phyloP scores from a whole-genome alignment of 1,140 invertebrate species.

The Bombus superbus region DNA sequence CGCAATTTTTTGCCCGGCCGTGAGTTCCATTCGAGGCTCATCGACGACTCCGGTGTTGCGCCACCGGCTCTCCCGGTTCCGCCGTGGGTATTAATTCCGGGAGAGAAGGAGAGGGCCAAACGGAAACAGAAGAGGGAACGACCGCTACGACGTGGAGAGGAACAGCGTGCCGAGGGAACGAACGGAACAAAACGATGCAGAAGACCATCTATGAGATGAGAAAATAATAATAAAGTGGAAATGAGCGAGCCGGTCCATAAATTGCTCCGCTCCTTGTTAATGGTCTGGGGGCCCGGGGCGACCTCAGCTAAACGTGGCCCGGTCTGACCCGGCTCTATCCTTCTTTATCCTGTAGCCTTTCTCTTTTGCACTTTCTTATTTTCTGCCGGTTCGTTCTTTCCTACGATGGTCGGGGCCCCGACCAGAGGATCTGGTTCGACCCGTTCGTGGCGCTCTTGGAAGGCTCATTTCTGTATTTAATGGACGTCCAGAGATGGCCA shows the following conservation, averaged over 20 bases:
- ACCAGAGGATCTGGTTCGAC: constrained; percentile 74
- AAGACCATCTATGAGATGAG: constrained; percentile 82
- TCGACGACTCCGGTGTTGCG: constrained; percentile 57
- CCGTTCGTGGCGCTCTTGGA: constrained; percentile 76
- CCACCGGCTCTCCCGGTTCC: constrained; percentile 65
- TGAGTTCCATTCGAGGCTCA: constrained; percentile 60
- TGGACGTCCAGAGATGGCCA: constrained; percentile 80
- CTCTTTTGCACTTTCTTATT: constrained; percentile 36
- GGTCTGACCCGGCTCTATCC: constrained; percentile 77
- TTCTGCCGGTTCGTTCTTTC: constrained; percentile 31
- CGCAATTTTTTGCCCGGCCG: constrained; percentile 65
- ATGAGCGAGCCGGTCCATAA: constrained; percentile 82
- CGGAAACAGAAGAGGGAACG: constrained; percentile 52
- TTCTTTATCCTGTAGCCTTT: constrained; percentile 42
- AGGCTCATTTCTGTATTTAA: constrained; percentile 82
- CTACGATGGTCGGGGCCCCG: constrained; percentile 55
- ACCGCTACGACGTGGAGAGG: constrained; percentile 7
- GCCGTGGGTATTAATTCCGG: constrained; percentile 73
- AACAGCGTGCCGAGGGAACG: constrained; percentile 64
- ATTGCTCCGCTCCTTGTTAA: constrained; percentile 83
- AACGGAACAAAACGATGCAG: constrained; percentile 74
- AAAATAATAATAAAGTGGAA: constrained; percentile 84
- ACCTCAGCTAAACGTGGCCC: constrained; percentile 80
- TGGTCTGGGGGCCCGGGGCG: constrained; percentile 80
- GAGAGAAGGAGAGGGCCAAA: constrained; percentile 62